Evolutionary conservation across 2,113 vertebrate genomes (phyloP).

Genomic region (Phrynocephalus versicolor): DNA sequence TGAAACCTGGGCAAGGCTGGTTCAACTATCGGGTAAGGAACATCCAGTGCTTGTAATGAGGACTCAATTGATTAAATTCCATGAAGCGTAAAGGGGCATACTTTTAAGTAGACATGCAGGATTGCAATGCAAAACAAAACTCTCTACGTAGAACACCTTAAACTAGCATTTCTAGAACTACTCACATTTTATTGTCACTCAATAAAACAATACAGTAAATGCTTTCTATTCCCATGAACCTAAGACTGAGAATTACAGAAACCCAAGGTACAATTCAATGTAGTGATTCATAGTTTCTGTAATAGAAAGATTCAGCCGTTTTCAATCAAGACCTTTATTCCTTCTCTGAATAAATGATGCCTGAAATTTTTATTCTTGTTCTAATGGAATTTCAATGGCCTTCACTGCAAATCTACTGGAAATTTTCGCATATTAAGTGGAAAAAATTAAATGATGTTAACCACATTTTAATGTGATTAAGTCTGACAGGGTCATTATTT

Average conservation of each 20-base stretch:
- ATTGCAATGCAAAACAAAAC: not conserved
- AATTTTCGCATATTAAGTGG: constrained; percentile 99
- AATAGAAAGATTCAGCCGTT: constrained; percentile 99
- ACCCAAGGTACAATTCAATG: constrained; percentile 73
- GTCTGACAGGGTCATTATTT: constrained; percentile 99
- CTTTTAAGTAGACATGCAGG: not conserved
- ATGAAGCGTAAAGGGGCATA: not conserved
- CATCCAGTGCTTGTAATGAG: not conserved
- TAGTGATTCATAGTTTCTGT: constrained; percentile 89
- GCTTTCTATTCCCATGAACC: constrained; percentile 61
- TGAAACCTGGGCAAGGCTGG: not conserved
- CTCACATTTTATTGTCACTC: constrained; percentile 48
- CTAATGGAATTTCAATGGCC: constrained; percentile 99
- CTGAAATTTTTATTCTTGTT: constrained; percentile 99
- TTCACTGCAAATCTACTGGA: constrained; percentile 99
- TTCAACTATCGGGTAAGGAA: not conserved
- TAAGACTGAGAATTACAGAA: constrained; percentile 61
- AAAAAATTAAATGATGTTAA: constrained; percentile 99
- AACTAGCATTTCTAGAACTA: constrained; percentile 38
- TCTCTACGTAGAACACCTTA: not conserved
- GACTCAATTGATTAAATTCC: not conserved
- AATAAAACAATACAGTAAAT: constrained; percentile 59
- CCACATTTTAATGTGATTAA: constrained; percentile 99
- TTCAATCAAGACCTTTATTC: constrained; percentile 90
- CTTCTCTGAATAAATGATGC: constrained; percentile 99